A percentile compares a stretch with the other conserved stretches of the same genome.
Evolutionary conservation across 2,888 invertebrate genomes (phyloP).

Genomic region (Dryococelus australis): DNA sequence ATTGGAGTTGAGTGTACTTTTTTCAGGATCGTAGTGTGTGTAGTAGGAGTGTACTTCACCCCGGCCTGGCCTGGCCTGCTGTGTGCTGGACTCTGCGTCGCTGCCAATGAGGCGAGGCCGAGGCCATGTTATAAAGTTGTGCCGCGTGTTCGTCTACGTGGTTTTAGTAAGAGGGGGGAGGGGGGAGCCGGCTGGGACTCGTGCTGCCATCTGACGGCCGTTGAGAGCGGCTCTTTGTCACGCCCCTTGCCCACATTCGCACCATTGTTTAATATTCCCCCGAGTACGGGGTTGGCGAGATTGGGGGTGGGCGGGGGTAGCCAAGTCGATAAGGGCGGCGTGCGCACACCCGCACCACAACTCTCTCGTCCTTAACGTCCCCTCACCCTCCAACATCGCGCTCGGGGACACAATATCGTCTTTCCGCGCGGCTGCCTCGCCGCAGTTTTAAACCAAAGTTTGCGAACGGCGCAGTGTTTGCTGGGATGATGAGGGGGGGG

Average conservation of each 20-base stretch:
- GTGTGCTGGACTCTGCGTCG: background rate
- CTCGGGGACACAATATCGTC: slow-evolving; percentile 27
- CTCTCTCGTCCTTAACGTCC: slow-evolving; percentile 5
- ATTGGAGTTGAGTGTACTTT: too few species aligned
- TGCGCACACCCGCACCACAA: background rate
- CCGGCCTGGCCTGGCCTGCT: too few species aligned
- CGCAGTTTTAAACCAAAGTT: slow-evolving; percentile 27
- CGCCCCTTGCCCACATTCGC: slow-evolving; percentile 27
- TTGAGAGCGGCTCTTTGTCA: slow-evolving; percentile 23
- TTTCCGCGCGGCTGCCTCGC: slow-evolving; percentile 17
- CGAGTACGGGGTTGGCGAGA: background rate
- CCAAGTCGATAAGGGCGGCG: slow-evolving; percentile 13
- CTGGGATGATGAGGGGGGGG: slow-evolving; percentile 21
- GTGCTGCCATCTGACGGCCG: slow-evolving; percentile 27
- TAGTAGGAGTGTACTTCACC: too few species aligned
- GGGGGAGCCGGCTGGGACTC: background rate
- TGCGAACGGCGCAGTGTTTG: slow-evolving; percentile 13
- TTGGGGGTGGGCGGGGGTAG: background rate
- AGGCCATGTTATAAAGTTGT: background rate
- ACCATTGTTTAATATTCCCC: slow-evolving; percentile 28
- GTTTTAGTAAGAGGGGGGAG: too few species aligned
- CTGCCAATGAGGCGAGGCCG: background rate
- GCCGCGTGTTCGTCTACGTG: too few species aligned
- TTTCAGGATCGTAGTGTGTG: too few species aligned
- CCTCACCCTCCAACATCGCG: background rate